Evolutionary conservation across 1,140 invertebrate genomes (phyloP).

Genomic region (Drosophila jambulina): DNA sequence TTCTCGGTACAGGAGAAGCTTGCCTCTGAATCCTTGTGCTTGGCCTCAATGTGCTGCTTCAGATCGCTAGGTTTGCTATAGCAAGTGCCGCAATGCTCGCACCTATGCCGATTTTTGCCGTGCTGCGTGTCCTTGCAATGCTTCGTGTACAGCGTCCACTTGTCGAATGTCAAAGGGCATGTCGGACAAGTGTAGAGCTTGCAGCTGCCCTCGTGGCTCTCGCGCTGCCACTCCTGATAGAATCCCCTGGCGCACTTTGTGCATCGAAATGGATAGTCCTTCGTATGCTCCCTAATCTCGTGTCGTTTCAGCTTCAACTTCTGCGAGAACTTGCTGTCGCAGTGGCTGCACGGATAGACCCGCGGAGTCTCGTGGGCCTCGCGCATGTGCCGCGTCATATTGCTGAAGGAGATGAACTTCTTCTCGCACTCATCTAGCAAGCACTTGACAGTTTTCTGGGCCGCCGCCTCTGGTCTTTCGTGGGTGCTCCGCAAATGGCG

Average conservation of each 20-base stretch:
- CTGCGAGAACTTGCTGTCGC: constrained; percentile 73
- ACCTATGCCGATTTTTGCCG: constrained; percentile 56
- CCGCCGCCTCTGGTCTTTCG: constrained; percentile 39
- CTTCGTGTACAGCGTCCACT: constrained; percentile 72
- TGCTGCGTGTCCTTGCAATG: constrained; percentile 74
- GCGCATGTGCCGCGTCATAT: constrained; percentile 76
- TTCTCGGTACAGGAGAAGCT: constrained; percentile 56
- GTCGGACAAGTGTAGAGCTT: constrained; percentile 62
- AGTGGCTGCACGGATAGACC: constrained; percentile 65
- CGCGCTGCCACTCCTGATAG: constrained; percentile 71
- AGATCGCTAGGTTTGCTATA: constrained; percentile 63
- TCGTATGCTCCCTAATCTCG: constrained; percentile 73
- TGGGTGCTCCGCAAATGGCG: constrained; percentile 76
- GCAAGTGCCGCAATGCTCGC: constrained; percentile 56
- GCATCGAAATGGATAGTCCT: constrained; percentile 69
- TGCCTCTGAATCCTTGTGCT: constrained; percentile 36
- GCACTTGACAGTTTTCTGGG: constrained; percentile 68
- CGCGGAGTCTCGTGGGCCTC: constrained; percentile 71
- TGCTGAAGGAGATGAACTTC: constrained; percentile 65
- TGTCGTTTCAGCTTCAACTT: constrained; percentile 77
- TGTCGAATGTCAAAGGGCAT: constrained; percentile 65
- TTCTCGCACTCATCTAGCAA: constrained; percentile 62
- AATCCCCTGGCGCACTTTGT: constrained; percentile 72
- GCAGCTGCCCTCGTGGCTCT: constrained; percentile 68
- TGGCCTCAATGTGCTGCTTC: constrained; percentile 54